phyloP scores from a whole-genome alignment of 23 tunicate species.

The Trididemnum clinides region DNA sequence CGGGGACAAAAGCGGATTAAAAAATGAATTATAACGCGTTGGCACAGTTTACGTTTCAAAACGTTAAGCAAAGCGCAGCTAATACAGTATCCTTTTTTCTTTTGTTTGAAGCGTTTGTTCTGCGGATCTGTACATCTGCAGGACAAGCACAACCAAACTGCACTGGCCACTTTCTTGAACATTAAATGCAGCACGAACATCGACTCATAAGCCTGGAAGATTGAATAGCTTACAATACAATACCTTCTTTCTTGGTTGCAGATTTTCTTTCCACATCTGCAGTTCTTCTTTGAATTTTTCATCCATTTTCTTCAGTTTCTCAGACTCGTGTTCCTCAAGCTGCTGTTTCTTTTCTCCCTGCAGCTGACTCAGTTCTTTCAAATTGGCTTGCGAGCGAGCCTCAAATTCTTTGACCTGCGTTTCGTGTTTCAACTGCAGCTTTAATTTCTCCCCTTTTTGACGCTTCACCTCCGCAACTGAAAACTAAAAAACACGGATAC shows the following conservation, averaged over 20 bases:
- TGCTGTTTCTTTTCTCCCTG: slow-evolving; percentile 79
- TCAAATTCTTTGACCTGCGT: slow-evolving; percentile 67
- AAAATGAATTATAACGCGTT: too few relatives aligned
- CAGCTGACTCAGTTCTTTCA: slow-evolving; percentile 64
- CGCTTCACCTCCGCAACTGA: slow-evolving; percentile 67
- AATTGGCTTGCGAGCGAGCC: slow-evolving; percentile 53
- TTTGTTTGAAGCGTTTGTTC: too few relatives aligned
- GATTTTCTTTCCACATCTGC: slow-evolving; percentile 71
- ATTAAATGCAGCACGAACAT: too few relatives aligned
- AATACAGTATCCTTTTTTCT: too few relatives aligned
- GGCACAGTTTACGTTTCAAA: too few relatives aligned
- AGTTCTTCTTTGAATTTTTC: slow-evolving; percentile 56
- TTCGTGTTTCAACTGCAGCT: slow-evolving; percentile 67
- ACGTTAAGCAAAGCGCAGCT: too few relatives aligned
- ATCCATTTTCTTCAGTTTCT: slow-evolving; percentile 70
- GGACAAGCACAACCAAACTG: too few relatives aligned
- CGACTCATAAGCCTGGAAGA: too few relatives aligned
- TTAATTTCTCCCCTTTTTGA: slow-evolving; percentile 61
- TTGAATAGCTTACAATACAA: not conserved
- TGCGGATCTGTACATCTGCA: too few relatives aligned
- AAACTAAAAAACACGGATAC: slow-evolving; percentile 41
- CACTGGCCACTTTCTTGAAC: too few relatives aligned
- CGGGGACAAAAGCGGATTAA: too few relatives aligned
- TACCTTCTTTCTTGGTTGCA: slow-evolving; percentile 86
- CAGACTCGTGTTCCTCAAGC: slow-evolving; percentile 76